These are phyloP conservation scores for Diorhabda carinulata DNA, from an alignment of 1,140 invertebrate genomes.

Conservation along the genomic window DNA sequence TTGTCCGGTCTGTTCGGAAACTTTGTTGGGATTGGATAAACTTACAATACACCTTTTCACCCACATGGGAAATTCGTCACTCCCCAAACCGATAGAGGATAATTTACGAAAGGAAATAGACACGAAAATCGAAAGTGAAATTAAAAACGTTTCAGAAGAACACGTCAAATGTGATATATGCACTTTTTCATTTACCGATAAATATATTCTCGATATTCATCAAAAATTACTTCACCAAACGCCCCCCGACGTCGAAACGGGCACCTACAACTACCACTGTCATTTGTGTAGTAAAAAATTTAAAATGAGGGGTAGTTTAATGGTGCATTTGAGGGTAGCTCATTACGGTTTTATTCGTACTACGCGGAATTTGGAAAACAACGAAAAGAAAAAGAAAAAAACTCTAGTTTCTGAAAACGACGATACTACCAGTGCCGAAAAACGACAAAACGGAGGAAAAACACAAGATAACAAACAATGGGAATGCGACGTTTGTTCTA, in stretches of 20 bases:
- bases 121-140: slow-evolving; percentile 27
- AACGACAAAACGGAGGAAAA: background rate
- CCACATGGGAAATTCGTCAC: slow-evolving; percentile 51
- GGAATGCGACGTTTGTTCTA: slow-evolving; percentile 80
- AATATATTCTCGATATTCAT: slow-evolving; percentile 67
- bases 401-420: background rate
- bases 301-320: slow-evolving; percentile 74
- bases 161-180: slow-evolving; percentile 63
- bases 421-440: background rate
- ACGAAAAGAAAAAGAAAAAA: background rate
- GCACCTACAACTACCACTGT: slow-evolving; percentile 61
- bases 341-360: slow-evolving; percentile 54
- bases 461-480: slow-evolving; percentile 51
- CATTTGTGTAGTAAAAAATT: slow-evolving; percentile 74
- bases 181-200: slow-evolving; percentile 65
- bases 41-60: slow-evolving; percentile 79
- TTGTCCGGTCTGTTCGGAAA: slow-evolving; percentile 73
- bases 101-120: slow-evolving; percentile 42
- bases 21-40: slow-evolving; percentile 72
- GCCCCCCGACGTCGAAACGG: slow-evolving; percentile 52
- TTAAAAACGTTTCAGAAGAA: slow-evolving; percentile 27
- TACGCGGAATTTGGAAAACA: background rate
- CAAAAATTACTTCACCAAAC: slow-evolving; percentile 69
- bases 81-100: slow-evolving; percentile 32
- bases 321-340: slow-evolving; percentile 75